Conservation (phyloP, 2,888 invertebrate genomes). For the Cephus pulcher region DNA sequence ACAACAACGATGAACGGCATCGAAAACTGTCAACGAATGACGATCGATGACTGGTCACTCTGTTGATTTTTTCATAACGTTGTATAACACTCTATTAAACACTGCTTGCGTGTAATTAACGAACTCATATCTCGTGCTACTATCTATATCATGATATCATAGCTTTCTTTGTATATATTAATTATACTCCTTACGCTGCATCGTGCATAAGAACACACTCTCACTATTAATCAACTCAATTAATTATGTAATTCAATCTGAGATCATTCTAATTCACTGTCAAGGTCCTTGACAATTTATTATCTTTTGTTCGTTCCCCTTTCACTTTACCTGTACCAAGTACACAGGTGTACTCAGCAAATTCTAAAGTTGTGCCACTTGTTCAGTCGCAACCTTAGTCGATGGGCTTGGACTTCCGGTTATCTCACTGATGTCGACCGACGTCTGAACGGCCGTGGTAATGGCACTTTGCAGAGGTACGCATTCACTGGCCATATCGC, state of each 20-base stretch:
- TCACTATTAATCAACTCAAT: background rate
- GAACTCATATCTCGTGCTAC: background rate
- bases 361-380: slow-evolving; percentile 55
- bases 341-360: background rate
- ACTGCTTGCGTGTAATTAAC: background rate
- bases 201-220: background rate
- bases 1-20: slow-evolving; percentile 41
- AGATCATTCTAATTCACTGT: background rate
- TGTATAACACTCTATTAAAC: slow-evolving; percentile 2
- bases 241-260: background rate
- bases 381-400: slow-evolving; percentile 54
- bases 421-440: slow-evolving; percentile 59
- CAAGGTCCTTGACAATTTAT: background rate
- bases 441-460: slow-evolving; percentile 57
- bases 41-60: background rate
- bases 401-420: slow-evolving; percentile 53
- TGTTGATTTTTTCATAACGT: background rate
- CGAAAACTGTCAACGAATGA: background rate
- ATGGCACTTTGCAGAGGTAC: slow-evolving; percentile 58
- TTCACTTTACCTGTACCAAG: too few relatives aligned
- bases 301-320: too few relatives aligned
- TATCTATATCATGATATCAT: background rate
- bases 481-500: slow-evolving; percentile 54
- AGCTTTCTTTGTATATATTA: background rate
- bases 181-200: background rate